Conservation (phyloP, 2,113 vertebrate species). For the Melanerpes formicivorus region DNA sequence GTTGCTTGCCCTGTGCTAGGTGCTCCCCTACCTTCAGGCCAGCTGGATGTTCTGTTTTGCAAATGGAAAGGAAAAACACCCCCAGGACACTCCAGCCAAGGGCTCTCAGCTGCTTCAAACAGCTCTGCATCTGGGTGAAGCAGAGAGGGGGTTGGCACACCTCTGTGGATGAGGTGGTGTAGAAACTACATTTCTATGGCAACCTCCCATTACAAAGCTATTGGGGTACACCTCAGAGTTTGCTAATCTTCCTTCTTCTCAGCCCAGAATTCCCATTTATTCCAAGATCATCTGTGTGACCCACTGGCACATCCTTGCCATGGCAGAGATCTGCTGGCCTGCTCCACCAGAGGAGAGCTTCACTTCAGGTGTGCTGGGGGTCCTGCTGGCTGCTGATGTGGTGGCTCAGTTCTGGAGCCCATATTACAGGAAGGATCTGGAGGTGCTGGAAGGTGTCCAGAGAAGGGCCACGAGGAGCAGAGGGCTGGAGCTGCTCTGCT, state of each 20-base stretch:
- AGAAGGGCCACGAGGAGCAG: too few relatives aligned
- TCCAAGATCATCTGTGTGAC: background rate
- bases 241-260: background rate
- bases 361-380: background rate
- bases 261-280: background rate
- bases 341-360: background rate
- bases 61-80: background rate
- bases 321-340: background rate
- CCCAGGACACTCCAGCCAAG: background rate
- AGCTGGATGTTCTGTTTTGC: background rate
- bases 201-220: background rate
- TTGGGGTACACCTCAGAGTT: background rate
- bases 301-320: background rate
- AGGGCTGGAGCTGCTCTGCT: too few relatives aligned
- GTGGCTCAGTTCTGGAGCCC: background rate
- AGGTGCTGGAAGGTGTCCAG: too few relatives aligned
- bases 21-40: background rate
- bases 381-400: background rate
- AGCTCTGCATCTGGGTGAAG: slow-evolving; percentile 26
- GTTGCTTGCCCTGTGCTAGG: background rate
- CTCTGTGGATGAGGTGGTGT: background rate
- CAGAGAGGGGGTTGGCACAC: slow-evolving; percentile 11
- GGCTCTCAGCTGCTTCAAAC: slow-evolving; percentile 3
- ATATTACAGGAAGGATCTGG: too few relatives aligned
- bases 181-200: slow-evolving; percentile 32